Base-by-base conservation (phyloP, 2,888 invertebrate species). In the Xylota segnis region DNA sequence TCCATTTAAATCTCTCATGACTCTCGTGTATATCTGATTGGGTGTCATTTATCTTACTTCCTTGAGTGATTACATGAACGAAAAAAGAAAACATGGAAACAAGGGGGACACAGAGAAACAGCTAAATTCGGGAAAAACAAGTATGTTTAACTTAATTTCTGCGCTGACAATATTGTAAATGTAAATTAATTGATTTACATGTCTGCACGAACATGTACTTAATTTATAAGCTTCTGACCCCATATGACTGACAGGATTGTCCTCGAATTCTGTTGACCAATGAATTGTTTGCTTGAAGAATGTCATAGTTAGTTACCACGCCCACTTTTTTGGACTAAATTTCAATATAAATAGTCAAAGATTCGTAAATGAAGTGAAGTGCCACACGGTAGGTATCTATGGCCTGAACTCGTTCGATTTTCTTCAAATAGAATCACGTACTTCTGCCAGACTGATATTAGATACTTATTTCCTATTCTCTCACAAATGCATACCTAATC, bases 11-110 rank as follows among this genome's bases (percentile, higher is more conserved):
- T 56, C 61, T 23, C 23, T 61, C 43, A 40, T 54, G 68, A 77
- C 50, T 45, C n/a, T n/a, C n/a, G n/a, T 52, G 75, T 65, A 43
- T 77, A 65, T 72, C 32, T 32, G 52, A 83, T 78, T 72, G 29
- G 72, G 32, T 61, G 72, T 56, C 61, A 78, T 78, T 72, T 61
- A 45, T 63, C 74, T 63, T 43, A 43, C 37, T 59, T 71, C 65
- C 59, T 66, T 14, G 37, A 34, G 32, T 29, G 74, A 74, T 40
- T 50, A 40, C 50, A 43, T 37, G 4, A 9, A 54, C 14, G 40
- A 23, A 18, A 32, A 29, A 52, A 43, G 23, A 61, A 16, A n/a
- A n/a, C n/a, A n/a, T 34, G 23, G 56, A 34, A 32, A 29, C 29
- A 54, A 54, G 16, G 4, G 40, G 23, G 23, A 47, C n/a, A 32